A percentile compares a stretch with the other conserved stretches of the same genome.
These are phyloP conservation scores for Oreortyx pictus DNA, from an alignment of 2,797 vertebrate genomes.

Conservation along the genomic window DNA sequence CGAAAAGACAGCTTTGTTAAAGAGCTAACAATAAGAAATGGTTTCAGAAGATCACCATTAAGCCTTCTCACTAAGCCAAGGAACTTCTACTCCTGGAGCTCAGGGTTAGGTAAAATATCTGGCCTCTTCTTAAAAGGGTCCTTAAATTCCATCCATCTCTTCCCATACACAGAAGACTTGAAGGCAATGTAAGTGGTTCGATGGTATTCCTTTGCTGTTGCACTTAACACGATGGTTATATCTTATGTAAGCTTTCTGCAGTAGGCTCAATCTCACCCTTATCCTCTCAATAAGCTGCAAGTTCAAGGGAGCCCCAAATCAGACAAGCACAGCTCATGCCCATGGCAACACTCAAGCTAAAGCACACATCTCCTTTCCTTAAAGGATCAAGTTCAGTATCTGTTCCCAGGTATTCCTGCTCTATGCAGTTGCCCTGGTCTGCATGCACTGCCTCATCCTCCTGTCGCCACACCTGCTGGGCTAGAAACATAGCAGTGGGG, in stretches of 20 bases:
- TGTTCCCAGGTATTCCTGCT: not conserved
- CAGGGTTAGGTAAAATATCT: not conserved
- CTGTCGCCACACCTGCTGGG: not conserved
- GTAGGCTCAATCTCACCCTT: not conserved
- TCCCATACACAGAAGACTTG: not conserved
- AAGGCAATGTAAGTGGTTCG: not conserved
- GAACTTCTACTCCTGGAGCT: not conserved
- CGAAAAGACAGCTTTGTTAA: not conserved
- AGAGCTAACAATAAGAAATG: not conserved
- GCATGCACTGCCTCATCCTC: not conserved
- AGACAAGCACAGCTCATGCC: not conserved
- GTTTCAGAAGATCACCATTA: not conserved
- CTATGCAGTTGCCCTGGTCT: not conserved
- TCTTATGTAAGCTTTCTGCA: not conserved
- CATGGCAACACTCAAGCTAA: not conserved
- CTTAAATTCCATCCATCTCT: not conserved
- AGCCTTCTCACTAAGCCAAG: not conserved
- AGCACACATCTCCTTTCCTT: not conserved
- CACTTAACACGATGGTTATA: not conserved
- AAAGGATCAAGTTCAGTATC: not conserved
- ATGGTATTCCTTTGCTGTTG: not conserved
- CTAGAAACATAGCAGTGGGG: fast-evolving
- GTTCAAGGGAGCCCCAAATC: not conserved
- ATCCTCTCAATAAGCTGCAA: not conserved
- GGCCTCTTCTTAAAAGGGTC: not conserved